Conservation (phyloP, 2,888 invertebrate genomes). For the Cloeon dipterum region DNA sequence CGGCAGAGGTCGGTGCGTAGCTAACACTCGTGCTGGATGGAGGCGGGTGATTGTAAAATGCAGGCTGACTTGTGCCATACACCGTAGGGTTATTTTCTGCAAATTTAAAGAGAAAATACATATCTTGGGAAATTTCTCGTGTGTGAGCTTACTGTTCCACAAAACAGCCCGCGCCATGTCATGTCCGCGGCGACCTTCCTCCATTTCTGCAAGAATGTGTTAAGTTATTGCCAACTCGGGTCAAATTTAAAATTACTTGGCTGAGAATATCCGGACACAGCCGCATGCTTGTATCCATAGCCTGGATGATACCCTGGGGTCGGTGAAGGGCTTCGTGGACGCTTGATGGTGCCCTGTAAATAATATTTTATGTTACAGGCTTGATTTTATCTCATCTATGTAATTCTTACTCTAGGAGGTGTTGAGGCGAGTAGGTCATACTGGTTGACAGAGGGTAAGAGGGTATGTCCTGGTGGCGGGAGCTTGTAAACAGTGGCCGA, state of each 20-base stretch:
- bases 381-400: background rate
- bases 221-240: background rate
- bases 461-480: slow-evolving; percentile 14
- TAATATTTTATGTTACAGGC: slow-evolving; percentile 2
- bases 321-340: slow-evolving; percentile 39
- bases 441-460: slow-evolving; percentile 17
- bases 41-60: slow-evolving; percentile 1
- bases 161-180: slow-evolving; percentile 59
- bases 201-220: slow-evolving; percentile 31
- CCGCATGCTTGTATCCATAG: slow-evolving; percentile 29
- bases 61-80: slow-evolving; percentile 4
- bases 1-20: slow-evolving; percentile 10
- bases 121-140: background rate
- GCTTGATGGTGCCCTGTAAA: slow-evolving; percentile 28
- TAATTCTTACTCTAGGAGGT: slow-evolving; percentile 3
- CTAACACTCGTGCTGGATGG: slow-evolving; percentile 7
- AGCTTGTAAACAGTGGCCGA: slow-evolving; percentile 21
- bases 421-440: slow-evolving; percentile 4
- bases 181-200: slow-evolving; percentile 57
- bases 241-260: slow-evolving; percentile 24
- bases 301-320: slow-evolving; percentile 26
- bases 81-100: slow-evolving; percentile 16
- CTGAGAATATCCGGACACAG: slow-evolving; percentile 31
- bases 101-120: slow-evolving; percentile 2
- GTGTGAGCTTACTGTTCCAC: slow-evolving; percentile 78